phyloP scores from a whole-genome alignment of 2,113 vertebrate species.

The Limnothrissa miodon region DNA sequence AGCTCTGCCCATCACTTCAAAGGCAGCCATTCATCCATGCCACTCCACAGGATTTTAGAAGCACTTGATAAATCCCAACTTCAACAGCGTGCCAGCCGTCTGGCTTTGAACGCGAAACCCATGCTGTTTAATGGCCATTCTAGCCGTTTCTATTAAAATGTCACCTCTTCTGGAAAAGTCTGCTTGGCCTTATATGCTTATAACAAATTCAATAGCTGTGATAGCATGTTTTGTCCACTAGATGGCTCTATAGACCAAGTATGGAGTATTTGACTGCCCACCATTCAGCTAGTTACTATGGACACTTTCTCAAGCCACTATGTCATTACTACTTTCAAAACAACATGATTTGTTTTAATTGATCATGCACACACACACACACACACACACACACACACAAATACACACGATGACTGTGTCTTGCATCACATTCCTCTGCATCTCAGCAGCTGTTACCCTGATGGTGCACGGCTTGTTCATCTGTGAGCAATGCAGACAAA shows the following conservation, averaged over 20 bases:
- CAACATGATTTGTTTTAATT: background rate
- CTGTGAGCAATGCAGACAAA: slow-evolving; percentile 10
- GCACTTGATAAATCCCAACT: background rate
- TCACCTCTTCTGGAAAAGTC: background rate
- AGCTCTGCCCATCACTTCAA: background rate
- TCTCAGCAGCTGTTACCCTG: slow-evolving; percentile 23
- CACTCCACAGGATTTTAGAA: background rate
- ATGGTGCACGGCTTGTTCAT: slow-evolving; percentile 5
- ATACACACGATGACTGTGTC: background rate
- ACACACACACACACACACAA: background rate
- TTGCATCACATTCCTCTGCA: slow-evolving; percentile 23
- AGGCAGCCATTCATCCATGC: background rate
- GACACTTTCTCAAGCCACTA: background rate
- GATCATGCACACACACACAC: slow-evolving; percentile 32
- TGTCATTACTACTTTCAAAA: background rate
- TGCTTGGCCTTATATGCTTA: background rate
- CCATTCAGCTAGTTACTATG: background rate
- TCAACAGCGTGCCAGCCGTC: background rate
- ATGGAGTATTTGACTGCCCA: background rate
- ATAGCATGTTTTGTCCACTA: slow-evolving; percentile 45
- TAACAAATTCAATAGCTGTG: background rate
- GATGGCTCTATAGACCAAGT: slow-evolving; percentile 50
- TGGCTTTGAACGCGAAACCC: background rate
- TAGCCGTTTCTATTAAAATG: background rate
- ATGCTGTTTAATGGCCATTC: background rate